A percentile compares a stretch with the other conserved stretches of the same genome.
Evolutionary conservation across 30 jellyfish, hydroid and myxozoan species (phyloP).

Genomic region (Nemopilema nomurai): DNA sequence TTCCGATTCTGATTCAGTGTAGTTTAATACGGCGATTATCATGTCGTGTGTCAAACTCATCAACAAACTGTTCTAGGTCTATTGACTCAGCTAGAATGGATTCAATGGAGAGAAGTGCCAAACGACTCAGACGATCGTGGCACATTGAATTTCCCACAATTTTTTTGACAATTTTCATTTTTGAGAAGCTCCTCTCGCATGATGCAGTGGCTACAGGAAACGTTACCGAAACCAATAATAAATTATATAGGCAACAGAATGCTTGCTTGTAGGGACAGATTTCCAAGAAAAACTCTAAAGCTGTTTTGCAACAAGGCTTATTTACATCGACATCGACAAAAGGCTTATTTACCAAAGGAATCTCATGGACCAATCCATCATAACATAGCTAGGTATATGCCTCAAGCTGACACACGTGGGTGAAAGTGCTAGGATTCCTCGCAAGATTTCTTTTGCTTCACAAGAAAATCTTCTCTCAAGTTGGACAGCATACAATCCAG

Average conservation of each 20-base stretch:
- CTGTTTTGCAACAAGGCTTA: conserved; percentile 50
- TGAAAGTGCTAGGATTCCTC: conserved; percentile 26
- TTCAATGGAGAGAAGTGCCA: conserved; percentile 37
- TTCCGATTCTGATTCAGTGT: conserved; percentile 10
- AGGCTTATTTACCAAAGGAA: conserved; percentile 28
- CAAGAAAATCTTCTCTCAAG: conserved; percentile 36
- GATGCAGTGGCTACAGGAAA: conserved; percentile 15
- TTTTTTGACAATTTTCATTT: conserved; percentile 24
- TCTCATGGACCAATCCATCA: conserved; percentile 26
- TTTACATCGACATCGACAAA: conserved; percentile 1
- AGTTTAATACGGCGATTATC: conserved; percentile 31
- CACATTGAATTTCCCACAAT: conserved; percentile 29
- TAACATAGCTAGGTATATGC: conserved; percentile 23
- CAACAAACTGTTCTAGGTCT: conserved; percentile 45
- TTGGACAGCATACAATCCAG: conserved; percentile 39
- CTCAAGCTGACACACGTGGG: conserved; percentile 27
- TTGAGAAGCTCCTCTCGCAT: conserved; percentile 31
- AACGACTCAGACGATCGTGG: conserved; percentile 28
- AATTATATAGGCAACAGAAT: conserved; percentile 26
- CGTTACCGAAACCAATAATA: conserved; percentile 16
- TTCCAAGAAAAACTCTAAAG: conserved; percentile 5
- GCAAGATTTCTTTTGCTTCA: conserved; percentile 22
- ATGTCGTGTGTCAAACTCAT: conserved; percentile 38
- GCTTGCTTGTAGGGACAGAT: conserved; percentile 24
- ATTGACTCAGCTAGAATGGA: conserved; percentile 25